Evolutionary conservation across 2,888 invertebrate species (phyloP), one percentile per base, ranked within the genome.

Genomic region (Agrotis exclamationis): DNA sequence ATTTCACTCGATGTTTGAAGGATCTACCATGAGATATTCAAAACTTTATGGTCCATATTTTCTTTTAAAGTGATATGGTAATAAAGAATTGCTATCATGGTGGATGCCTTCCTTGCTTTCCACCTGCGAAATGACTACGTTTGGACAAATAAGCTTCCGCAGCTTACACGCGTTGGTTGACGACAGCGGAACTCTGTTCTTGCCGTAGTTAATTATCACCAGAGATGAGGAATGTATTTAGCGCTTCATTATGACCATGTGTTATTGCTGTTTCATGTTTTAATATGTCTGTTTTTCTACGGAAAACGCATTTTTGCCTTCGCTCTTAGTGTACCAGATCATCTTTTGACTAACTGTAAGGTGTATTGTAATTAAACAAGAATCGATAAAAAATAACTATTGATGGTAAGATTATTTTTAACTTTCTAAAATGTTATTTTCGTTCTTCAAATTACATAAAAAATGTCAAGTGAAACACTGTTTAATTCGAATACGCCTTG

Each of bases 171-270:
- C 87, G 85, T 88, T 88, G 80, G 87, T 87, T 90, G 92, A 92
- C 88, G 89, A 88, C 87, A 87, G 85, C 83, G 87, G 89, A 90
- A 90, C 88, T 90, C 84, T 76, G 82, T 85, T 86, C 81, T 86
- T 87, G 84, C 78, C 67, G 86, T 89, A 88, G 88, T 89, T 92
- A 89, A 93, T 94, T 93, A 92, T 90, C 93, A 92, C 89, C 79
- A 82, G 70, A 87, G 89, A 90, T 92, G 90, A 92, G 92, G 87
- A 85, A 89, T 91, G 90, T 87, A 89, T 81, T 93, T 94, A 93
- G 92, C 90, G 93, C 93, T 94, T 94, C 88, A 90, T 92, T 92
- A 91, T 81, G 84, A 91, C 88, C 89, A 89, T 85, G 85, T 90
- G 91, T 89, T 86, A 89, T 91, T 88, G 91, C 89, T 89, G 87